phyloP scores from a whole-genome alignment of 2,113 vertebrate genomes.

The Nyctereutes procyonoides region DNA sequence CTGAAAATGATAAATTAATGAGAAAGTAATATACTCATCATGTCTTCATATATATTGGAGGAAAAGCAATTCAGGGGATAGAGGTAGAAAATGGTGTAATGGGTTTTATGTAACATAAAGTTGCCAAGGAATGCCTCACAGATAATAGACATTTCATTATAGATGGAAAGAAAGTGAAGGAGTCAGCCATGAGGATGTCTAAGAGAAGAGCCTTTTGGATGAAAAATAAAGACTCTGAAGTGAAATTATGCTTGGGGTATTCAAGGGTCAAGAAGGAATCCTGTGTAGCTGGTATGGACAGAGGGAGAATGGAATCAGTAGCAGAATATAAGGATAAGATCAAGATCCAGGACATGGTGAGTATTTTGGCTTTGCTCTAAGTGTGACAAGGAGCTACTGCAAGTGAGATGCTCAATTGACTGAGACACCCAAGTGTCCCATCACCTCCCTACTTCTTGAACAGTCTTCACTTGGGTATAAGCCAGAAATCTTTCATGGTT shows the following conservation, averaged over 20 bases:
- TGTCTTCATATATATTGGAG: not conserved
- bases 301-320: not conserved
- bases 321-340: not conserved
- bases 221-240: not conserved
- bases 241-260: not conserved
- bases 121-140: not conserved
- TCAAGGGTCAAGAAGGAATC: not conserved
- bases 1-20: not conserved
- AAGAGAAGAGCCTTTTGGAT: not conserved
- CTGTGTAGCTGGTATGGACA: not conserved
- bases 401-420: not conserved
- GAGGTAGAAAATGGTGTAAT: not conserved
- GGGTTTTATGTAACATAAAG: not conserved
- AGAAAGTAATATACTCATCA: not conserved
- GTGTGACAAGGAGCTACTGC: no score
- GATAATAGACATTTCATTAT: not conserved
- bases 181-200: not conserved
- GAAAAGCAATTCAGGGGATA: not conserved
- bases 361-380: not conserved
- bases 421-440: not conserved
- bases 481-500: not conserved
- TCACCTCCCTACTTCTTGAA: not conserved
- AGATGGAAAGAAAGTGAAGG: not conserved
- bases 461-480: not conserved
- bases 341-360: not conserved